Conservation (phyloP, 30 jellyfish, hydroid and myxozoan species). For the Aurelia coerulea region DNA sequence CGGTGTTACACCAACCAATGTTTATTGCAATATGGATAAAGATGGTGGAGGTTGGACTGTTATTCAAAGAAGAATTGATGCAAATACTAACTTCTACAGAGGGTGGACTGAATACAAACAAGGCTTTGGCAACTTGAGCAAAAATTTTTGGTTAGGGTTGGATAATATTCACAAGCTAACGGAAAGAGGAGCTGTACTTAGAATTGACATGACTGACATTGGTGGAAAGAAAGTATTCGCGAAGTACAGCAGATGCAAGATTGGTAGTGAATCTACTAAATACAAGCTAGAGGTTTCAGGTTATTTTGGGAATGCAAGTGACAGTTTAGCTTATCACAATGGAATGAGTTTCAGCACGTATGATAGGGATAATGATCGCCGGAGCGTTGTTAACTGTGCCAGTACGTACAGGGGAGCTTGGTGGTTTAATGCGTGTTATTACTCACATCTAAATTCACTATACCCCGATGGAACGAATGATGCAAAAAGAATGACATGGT, state of each 20-base stretch:
- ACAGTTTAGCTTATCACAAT: slow-evolving; percentile 5
- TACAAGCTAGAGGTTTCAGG: slow-evolving; percentile 24
- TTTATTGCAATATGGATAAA: slow-evolving; percentile 29
- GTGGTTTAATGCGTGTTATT: slow-evolving; percentile 15
- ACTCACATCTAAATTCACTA: background rate
- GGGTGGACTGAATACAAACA: slow-evolving; percentile 6
- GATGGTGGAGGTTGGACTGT: too few species aligned
- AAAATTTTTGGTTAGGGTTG: slow-evolving; percentile 28
- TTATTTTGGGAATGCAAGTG: slow-evolving; percentile 30
- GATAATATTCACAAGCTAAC: slow-evolving; percentile 22
- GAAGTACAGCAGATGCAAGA: background rate
- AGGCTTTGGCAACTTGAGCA: background rate
- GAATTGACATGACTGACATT: slow-evolving; percentile 13
- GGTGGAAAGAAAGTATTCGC: slow-evolving; percentile 29
- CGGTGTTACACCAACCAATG: slow-evolving; percentile 1
- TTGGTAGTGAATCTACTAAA: slow-evolving; percentile 1
- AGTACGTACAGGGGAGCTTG: slow-evolving; percentile 6
- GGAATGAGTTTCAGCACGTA: slow-evolving; percentile 3
- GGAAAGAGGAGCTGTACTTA: background rate
- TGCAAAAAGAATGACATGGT: background rate
- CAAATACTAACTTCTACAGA: slow-evolving; percentile 7
- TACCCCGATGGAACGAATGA: slow-evolving; percentile 3
- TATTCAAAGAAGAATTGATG: background rate
- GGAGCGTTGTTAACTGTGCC: background rate
- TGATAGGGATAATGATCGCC: slow-evolving; percentile 16